Percentiles rank a stretch among this genome's conserved stretches.
Evolutionary conservation across 2,888 invertebrate species (phyloP).

Genomic region (Ditula angustiorana): DNA sequence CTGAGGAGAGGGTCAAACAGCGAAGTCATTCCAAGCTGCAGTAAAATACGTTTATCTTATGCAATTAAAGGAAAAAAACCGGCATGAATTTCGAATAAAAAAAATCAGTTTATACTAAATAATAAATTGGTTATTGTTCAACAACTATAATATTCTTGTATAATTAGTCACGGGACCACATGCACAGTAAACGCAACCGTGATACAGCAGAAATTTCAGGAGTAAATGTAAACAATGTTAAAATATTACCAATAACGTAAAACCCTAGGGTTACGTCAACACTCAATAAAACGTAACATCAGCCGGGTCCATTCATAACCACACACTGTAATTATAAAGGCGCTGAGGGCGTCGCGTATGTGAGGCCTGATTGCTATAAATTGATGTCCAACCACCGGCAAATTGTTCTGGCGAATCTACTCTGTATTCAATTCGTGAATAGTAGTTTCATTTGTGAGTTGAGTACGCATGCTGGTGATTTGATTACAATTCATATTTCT

Average conservation of each 20-base stretch:
- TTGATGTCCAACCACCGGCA: constrained; percentile 67
- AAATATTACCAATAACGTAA: constrained; percentile 1
- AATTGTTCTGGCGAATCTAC: constrained; percentile 58
- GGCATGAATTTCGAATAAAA: too few species aligned
- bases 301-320: constrained; percentile 53
- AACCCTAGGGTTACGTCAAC: constrained; percentile 26
- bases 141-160: too few species aligned
- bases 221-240: not conserved
- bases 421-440: constrained; percentile 45
- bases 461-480: constrained; percentile 11
- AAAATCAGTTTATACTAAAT: too few species aligned
- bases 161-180: too few species aligned
- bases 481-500: constrained; percentile 15
- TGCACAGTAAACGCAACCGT: too few species aligned
- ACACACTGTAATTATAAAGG: constrained; percentile 49
- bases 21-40: too few species aligned
- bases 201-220: too few species aligned
- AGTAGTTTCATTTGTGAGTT: constrained; percentile 12
- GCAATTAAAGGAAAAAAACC: too few species aligned
- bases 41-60: too few species aligned
- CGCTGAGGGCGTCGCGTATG: constrained; percentile 49
- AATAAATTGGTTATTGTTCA: too few species aligned
- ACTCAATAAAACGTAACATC: constrained; percentile 46
- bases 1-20: too few species aligned
- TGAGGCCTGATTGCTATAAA: constrained; percentile 64